Percentiles rank a stretch among this genome's conserved stretches.
Evolutionary conservation across 2,113 vertebrate species (phyloP).

Genomic region (Sakesphorus luctuosus): DNA sequence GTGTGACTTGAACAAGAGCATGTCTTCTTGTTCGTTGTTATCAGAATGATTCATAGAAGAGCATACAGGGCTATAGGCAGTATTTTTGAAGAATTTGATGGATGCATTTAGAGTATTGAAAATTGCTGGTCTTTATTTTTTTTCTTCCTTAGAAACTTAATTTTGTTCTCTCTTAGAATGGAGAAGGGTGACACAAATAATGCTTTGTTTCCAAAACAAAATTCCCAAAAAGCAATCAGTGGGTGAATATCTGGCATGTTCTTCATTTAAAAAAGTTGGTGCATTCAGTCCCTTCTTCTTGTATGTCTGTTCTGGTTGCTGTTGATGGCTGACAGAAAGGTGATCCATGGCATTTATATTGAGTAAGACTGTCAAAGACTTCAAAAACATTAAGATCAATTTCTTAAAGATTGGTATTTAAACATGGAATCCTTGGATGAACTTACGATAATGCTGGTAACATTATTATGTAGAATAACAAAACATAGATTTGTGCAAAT

Average conservation of each 20-base stretch:
- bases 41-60: constrained; percentile 7
- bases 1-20: constrained; percentile 40
- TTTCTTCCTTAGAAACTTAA: neutral
- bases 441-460: neutral
- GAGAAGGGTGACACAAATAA: neutral
- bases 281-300: neutral
- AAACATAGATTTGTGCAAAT: neutral
- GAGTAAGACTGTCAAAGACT: neutral
- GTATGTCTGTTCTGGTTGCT: neutral
- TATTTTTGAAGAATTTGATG: neutral
- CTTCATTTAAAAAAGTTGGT: neutral
- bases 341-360: neutral
- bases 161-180: neutral
- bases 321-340: neutral
- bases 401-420: neutral
- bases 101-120: neutral
- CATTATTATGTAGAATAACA: neutral
- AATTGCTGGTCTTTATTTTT: neutral
- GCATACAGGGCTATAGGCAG: neutral
- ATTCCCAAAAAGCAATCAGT: neutral
- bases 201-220: neutral
- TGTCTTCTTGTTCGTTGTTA: constrained; percentile 23
- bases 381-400: neutral
- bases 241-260: neutral
- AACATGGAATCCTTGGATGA: neutral